Base-by-base conservation (phyloP, 2,113 vertebrate species). In the Brevimyrus niger region DNA sequence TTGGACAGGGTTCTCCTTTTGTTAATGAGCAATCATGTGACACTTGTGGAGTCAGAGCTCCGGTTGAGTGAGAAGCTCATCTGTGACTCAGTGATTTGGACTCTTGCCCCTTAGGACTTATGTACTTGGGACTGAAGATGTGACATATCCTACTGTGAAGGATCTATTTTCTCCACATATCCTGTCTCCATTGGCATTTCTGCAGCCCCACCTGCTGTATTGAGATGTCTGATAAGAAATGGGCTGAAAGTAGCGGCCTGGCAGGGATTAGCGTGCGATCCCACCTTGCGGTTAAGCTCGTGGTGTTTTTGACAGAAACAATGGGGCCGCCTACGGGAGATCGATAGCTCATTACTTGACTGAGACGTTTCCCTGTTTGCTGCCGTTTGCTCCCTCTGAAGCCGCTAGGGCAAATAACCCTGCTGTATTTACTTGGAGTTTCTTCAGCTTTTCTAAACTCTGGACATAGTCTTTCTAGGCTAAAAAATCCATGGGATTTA, bases 331-430 rank as follows among this genome's bases (percentile, higher is more conserved):
- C 76, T 48, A 38, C 82, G 85, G 89, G 50, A 90, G 90, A 92
- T 92, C 91, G 89, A 92, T 92, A 92, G 91, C 90, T 92, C 91
- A 91, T 93, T 92, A 91, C 89, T 51, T 58, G 88, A 90, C 87
- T 89, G 83, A 11, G 31, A 46, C 58, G 31, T 19, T 21, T 7
- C 73, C 89, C 61, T 89, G 89, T 90, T 91, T 92, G 89, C 58
- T 65, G 73, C 61, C 87, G 69, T 91, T 88, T 87, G 38, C 7
- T 44, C 89, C 80, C 89, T 86, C 51, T 58, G n/a, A 76, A 48
- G 86, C 44, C 80, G 38, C 89, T 61, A 80, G 10, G 51, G 46
- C 50, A 89, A 90, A 88, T 31, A 89, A 90, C 58, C 80, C 58
- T 61, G n/a, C 17, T 1, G 10, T 38, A 58, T 86, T 89, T 80